phyloP scores from a whole-genome alignment of 2,888 invertebrate species.

The Apotomis capreana region DNA sequence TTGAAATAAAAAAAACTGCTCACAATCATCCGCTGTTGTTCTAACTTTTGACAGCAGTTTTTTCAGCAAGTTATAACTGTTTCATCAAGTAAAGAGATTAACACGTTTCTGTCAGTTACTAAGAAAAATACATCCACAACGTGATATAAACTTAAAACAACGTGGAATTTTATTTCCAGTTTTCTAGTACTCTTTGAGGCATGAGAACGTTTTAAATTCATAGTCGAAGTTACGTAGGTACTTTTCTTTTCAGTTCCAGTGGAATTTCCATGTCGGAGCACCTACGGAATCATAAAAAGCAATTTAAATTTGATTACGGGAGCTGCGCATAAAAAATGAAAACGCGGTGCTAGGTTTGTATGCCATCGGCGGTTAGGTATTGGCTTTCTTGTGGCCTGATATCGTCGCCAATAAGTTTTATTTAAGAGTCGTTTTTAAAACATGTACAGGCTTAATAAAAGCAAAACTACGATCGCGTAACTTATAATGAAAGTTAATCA shows the following conservation, averaged over 20 bases:
- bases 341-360: background rate
- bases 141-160: conserved; percentile 8
- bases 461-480: too few relatives aligned
- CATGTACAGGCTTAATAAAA: too few relatives aligned
- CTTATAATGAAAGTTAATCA: too few relatives aligned
- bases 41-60: too few relatives aligned
- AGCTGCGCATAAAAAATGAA: conserved; percentile 8
- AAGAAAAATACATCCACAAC: background rate
- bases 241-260: conserved; percentile 25
- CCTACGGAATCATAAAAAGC: conserved; percentile 31
- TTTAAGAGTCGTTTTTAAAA: background rate
- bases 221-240: conserved; percentile 22
- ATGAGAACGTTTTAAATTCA: conserved; percentile 26
- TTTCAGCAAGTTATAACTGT: too few relatives aligned
- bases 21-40: too few relatives aligned
- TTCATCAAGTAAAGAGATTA: too few relatives aligned
- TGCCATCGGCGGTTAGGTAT: background rate
- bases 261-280: conserved; percentile 33
- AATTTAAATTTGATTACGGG: conserved; percentile 35
- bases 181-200: conserved; percentile 19
- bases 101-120: too few relatives aligned
- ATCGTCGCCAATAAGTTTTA: background rate
- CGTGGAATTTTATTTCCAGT: conserved; percentile 5
- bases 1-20: too few relatives aligned
- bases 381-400: background rate